A percentile compares a stretch with the other conserved stretches of the same genome.
phyloP scores from a whole-genome alignment of 2,113 vertebrate species.

The Pseudolaguvia tuberculata region DNA sequence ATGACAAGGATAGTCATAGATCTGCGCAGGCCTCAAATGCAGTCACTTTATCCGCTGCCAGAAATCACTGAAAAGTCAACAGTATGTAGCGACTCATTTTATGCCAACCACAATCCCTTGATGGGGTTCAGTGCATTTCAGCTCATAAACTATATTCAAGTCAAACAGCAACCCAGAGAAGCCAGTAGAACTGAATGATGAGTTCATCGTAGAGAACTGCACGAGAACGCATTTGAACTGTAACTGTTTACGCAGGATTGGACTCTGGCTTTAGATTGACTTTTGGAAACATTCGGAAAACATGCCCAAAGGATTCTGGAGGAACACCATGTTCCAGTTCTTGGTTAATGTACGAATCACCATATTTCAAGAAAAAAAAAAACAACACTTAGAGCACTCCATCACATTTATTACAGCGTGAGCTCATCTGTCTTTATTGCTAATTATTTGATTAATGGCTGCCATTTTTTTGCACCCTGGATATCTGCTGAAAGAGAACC shows the following conservation, averaged over 20 bases:
- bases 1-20: slow-evolving; percentile 8
- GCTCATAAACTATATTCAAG: not conserved
- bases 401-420: slow-evolving; percentile 16
- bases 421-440: slow-evolving; percentile 13
- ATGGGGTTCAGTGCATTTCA: slow-evolving; percentile 18
- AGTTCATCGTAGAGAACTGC: slow-evolving; percentile 2
- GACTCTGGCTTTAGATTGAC: not conserved
- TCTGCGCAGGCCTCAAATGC: slow-evolving; percentile 22
- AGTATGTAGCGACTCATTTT: slow-evolving; percentile 22
- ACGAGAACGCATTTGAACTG: not conserved
- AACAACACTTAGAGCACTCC: slow-evolving; percentile 3
- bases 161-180: slow-evolving; percentile 10
- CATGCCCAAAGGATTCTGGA: slow-evolving; percentile 15
- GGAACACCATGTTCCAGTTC: slow-evolving; percentile 31
- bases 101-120: slow-evolving; percentile 8
- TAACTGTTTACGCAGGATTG: not conserved
- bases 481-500: slow-evolving; percentile 46
- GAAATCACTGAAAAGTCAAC: slow-evolving; percentile 17
- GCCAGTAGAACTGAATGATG: not conserved
- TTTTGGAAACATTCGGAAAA: slow-evolving; percentile 15
- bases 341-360: slow-evolving; percentile 2
- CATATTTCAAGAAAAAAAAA: no score
- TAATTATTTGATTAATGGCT: slow-evolving; percentile 23
- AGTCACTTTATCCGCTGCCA: slow-evolving; percentile 20
- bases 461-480: slow-evolving; percentile 56